A percentile compares a stretch with the other conserved stretches of the same genome.
These are phyloP conservation scores for Ethmia dodecea DNA, from an alignment of 2,888 invertebrate species.

Conservation along the genomic window DNA sequence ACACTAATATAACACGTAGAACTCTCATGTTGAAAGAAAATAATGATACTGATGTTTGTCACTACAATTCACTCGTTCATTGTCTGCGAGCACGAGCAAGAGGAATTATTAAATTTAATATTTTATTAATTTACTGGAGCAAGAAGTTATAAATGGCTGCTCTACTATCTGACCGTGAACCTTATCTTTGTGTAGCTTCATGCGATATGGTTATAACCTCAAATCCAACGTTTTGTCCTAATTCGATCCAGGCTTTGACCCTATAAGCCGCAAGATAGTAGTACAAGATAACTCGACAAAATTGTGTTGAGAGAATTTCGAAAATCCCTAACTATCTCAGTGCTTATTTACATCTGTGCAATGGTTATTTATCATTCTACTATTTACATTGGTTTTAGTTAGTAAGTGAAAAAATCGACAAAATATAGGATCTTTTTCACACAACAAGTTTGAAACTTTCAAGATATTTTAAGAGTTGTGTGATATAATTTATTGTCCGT, in stretches of 20 bases:
- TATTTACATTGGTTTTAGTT: conserved; percentile 18
- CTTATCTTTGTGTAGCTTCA: neutral
- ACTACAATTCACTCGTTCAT: no score
- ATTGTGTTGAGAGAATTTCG: conserved; percentile 9
- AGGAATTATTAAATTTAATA: no score
- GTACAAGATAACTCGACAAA: no score
- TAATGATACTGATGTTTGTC: no score
- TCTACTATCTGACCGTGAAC: no score
- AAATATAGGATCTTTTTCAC: conserved; percentile 10
- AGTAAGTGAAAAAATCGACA: conserved; percentile 6
- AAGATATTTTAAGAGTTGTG: neutral
- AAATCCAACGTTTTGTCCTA: neutral
- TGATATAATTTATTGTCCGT: conserved; percentile 3
- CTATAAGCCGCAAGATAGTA: no score
- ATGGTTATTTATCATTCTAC: conserved; percentile 5
- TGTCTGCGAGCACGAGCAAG: no score
- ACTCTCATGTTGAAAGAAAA: no score
- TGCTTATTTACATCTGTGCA: conserved; percentile 19
- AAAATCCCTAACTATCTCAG: conserved; percentile 19
- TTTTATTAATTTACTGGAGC: no score
- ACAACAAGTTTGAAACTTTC: neutral
- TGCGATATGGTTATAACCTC: neutral
- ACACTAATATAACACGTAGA: no score
- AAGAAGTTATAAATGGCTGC: no score
- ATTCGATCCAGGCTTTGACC: conserved; percentile 3